Evolutionary conservation across 2,888 invertebrate genomes (phyloP), one percentile per base, ranked within the genome.

Genomic region (Pecten maximus): DNA sequence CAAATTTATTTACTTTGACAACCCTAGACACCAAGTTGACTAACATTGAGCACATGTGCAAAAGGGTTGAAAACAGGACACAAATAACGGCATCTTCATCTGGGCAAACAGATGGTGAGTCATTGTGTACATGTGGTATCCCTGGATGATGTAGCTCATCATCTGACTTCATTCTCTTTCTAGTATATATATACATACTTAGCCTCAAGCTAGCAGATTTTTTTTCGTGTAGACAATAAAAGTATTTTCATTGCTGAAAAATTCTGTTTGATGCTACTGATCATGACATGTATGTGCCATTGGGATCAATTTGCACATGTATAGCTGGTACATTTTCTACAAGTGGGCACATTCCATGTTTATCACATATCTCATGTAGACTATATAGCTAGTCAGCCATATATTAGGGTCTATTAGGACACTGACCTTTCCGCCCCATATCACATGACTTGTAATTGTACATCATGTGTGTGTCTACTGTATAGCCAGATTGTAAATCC

Each of bases 401-500:
- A 15, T 74, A 12, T 8, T 74, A 28, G 35, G 35, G 35, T 74
- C 23, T 19, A 35, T 74, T 74, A 23, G 74, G 74, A 74, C 74
- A 74, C 35, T 74, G 74, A 35, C 74, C 74, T 74, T 74, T 74
- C 74, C 74, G 74, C 35, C 74, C 74, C 74, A 74, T 74, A 28
- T 74, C 28, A 74, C 28, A 28, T 74, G 54, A 54, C 54, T 54
- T 19, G 54, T 54, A 23, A 54, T n/a, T 54, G 74, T 74, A 74
- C 74, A 74, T 44, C 6, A 44, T 74, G 28, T 3, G 6, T 54
- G 54, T 54, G 54, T 54, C 1, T 12, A 54, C 50, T 74, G 35
- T 35, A 74, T 74, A 15, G 28, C 6, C 35, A 74, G 74, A 35
- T 54, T 74, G 35, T 74, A 35, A 35, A 74, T 6, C 74, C 35